These are phyloP conservation scores for Tribolium madens DNA, from an alignment of 1,140 invertebrate species.

Conservation along the genomic window DNA sequence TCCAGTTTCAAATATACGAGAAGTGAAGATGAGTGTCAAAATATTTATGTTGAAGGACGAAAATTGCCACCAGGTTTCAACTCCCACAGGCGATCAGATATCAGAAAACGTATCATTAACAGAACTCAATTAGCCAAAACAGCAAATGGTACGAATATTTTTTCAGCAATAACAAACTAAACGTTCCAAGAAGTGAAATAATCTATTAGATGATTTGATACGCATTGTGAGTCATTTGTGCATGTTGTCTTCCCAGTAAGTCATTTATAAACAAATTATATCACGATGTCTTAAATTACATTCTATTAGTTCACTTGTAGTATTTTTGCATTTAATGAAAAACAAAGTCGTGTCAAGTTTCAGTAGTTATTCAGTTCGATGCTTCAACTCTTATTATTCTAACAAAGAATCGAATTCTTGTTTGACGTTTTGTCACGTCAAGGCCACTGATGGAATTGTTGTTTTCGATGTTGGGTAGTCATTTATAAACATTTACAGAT, in stretches of 20 bases:
- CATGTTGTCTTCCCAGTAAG: not conserved
- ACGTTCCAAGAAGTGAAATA: not conserved
- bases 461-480: constrained; percentile 12
- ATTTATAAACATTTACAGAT: constrained; percentile 48
- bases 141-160: not conserved
- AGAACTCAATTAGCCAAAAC: not conserved
- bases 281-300: constrained; percentile 1
- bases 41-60: not conserved
- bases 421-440: constrained; percentile 42
- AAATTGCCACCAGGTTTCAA: not conserved
- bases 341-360: not conserved
- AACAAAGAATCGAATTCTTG: constrained; percentile 40
- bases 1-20: not conserved
- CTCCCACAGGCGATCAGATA: not conserved
- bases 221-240: not conserved
- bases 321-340: not conserved
- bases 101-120: not conserved
- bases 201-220: constrained; percentile 3
- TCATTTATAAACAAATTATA: not conserved
- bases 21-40: not conserved
- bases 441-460: constrained; percentile 29
- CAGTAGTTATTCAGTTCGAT: not conserved
- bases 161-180: not conserved
- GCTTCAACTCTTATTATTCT: too few species aligned
- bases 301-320: not conserved